These are phyloP conservation scores for Trichopoda pennipes DNA, from an alignment of 2,888 invertebrate species.

Conservation along the genomic window DNA sequence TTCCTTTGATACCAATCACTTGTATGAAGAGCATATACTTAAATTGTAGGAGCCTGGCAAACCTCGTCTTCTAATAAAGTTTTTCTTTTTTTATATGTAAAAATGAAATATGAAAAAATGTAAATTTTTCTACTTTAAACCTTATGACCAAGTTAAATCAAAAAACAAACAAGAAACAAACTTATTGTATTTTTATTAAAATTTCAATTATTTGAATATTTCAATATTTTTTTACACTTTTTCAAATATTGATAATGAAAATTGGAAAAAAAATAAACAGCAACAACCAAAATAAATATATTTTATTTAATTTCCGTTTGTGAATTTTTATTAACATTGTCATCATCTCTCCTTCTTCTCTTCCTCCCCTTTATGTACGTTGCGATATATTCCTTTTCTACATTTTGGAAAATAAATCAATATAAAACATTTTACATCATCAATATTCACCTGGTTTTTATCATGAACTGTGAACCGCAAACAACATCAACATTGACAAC, in stretches of 20 bases:
- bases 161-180: neutral
- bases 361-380: neutral
- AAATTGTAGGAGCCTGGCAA: too few species aligned
- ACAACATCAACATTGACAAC: conserved; percentile 38
- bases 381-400: conserved; percentile 28
- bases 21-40: too few species aligned
- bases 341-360: conserved; percentile 38
- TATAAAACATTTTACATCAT: conserved; percentile 53
- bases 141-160: conserved; percentile 28
- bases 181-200: conserved; percentile 13
- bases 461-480: conserved; percentile 55
- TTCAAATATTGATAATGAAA: conserved; percentile 52
- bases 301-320: conserved; percentile 68
- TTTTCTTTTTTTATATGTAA: too few species aligned
- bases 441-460: conserved; percentile 57
- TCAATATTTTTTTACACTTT: conserved; percentile 33
- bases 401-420: conserved; percentile 54
- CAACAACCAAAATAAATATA: conserved; percentile 43
- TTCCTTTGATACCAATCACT: too few species aligned
- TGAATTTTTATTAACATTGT: conserved; percentile 65
- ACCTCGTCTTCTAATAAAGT: too few species aligned
- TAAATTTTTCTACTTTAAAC: neutral
- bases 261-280: conserved; percentile 30
- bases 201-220: conserved; percentile 41
- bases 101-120: too few species aligned